A percentile compares a stretch with the other conserved stretches of the same genome.
Conservation (phyloP, 2,888 invertebrate species). For the Subacronicta megacephala region DNA sequence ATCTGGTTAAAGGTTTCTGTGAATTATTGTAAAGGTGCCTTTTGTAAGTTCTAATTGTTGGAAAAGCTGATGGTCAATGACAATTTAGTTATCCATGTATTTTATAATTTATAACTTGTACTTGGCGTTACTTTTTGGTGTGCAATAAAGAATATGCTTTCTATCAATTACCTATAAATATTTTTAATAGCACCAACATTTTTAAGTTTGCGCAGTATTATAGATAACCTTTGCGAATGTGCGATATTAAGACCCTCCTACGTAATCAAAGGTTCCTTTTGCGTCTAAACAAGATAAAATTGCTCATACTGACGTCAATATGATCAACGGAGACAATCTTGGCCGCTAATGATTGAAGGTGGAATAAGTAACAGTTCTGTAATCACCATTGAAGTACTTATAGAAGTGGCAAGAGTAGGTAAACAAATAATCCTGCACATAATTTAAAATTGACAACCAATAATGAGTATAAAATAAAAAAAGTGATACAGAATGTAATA, state of each 20-base stretch:
- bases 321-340: slow-evolving; percentile 53
- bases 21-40: background rate
- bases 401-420: slow-evolving; percentile 22
- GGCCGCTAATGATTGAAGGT: slow-evolving; percentile 45
- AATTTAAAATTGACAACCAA: slow-evolving; percentile 9
- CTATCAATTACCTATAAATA: too few species aligned
- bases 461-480: slow-evolving; percentile 37
- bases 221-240: slow-evolving; percentile 62
- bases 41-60: background rate
- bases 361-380: slow-evolving; percentile 32
- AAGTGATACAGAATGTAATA: slow-evolving; percentile 46
- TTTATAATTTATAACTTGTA: too few species aligned
- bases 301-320: slow-evolving; percentile 68
- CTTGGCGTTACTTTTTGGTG: too few species aligned
- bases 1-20: slow-evolving; percentile 5
- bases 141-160: too few species aligned
- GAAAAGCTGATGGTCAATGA: slow-evolving; percentile 6
- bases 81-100: slow-evolving; percentile 14
- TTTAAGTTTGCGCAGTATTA: slow-evolving; percentile 25
- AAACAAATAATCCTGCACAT: slow-evolving; percentile 16
- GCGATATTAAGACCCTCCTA: slow-evolving; percentile 47
- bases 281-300: slow-evolving; percentile 59
- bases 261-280: slow-evolving; percentile 57
- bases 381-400: slow-evolving; percentile 26
- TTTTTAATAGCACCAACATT: slow-evolving; percentile 30